Evolutionary conservation across 2,888 invertebrate genomes (phyloP).

Genomic region (Melanostoma scalare): DNA sequence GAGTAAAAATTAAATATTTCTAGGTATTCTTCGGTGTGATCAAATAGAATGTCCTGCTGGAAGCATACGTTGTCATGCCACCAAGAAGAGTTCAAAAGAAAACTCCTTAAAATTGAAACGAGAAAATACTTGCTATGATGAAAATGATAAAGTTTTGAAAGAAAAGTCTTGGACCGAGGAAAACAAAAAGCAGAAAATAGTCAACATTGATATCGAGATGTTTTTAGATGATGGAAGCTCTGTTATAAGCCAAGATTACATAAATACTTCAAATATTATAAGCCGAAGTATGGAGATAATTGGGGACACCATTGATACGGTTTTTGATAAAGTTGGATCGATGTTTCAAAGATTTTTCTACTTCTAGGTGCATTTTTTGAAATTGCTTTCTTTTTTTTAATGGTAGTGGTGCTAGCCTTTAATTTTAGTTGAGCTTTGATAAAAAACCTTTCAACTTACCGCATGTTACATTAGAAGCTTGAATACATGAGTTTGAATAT

Average conservation of each 20-base stretch:
- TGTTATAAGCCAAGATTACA: background rate
- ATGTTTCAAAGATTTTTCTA: too few species aligned
- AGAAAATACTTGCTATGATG: constrained; percentile 26
- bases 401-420: too few species aligned
- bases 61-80: constrained; percentile 9
- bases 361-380: too few species aligned
- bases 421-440: too few species aligned
- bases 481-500: too few species aligned
- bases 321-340: too few species aligned
- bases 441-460: too few species aligned
- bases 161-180: constrained; percentile 19
- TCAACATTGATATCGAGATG: constrained; percentile 6
- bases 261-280: too few species aligned
- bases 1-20: background rate
- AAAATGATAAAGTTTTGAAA: background rate
- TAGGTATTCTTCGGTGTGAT: constrained; percentile 27
- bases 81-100: background rate
- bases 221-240: constrained; percentile 1
- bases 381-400: too few species aligned
- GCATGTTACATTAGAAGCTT: too few species aligned
- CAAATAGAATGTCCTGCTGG: constrained; percentile 22
- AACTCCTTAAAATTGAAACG: constrained; percentile 8
- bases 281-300: too few species aligned
- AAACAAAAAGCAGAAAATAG: background rate
- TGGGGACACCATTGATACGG: too few species aligned